phyloP scores from a whole-genome alignment of 2,797 vertebrate genomes.

The Danio albolineatus region DNA sequence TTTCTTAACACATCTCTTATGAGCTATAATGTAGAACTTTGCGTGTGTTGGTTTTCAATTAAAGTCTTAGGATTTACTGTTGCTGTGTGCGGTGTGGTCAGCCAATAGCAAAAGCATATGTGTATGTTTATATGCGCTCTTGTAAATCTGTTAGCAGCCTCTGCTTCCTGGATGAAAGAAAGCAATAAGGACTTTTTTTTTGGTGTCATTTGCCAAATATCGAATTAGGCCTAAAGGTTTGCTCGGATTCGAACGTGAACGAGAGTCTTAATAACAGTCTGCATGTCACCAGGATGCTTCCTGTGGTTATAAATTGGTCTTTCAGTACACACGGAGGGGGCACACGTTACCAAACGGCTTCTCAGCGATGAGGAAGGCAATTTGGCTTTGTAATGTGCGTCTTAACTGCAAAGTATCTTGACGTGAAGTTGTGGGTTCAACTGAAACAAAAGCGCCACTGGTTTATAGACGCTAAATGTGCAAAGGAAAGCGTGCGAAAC shows the following conservation, averaged over 20 bases:
- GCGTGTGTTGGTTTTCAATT: constrained; percentile 41
- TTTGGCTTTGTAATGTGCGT: constrained; percentile 14
- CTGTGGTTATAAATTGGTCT: constrained; percentile 7
- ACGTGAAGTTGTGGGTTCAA: not conserved
- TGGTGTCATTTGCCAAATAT: constrained; percentile 8
- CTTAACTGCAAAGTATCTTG: constrained; percentile 6
- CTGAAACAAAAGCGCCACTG: constrained; percentile 3
- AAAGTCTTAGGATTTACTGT: constrained; percentile 37
- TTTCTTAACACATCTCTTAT: constrained; percentile 29
- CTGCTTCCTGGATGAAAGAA: constrained; percentile 8
- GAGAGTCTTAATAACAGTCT: constrained; percentile 34
- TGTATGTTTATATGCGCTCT: constrained; percentile 35
- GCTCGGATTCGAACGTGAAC: constrained; percentile 2
- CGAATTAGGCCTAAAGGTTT: constrained; percentile 28
- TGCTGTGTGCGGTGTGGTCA: constrained; percentile 35
- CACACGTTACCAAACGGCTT: not conserved
- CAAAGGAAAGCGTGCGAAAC: not conserved
- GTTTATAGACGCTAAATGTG: constrained; percentile 25
- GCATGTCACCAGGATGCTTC: constrained; percentile 39
- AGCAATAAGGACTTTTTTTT: constrained; percentile 24
- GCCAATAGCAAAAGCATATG: constrained; percentile 22
- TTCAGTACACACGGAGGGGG: not conserved
- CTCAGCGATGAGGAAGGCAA: not conserved
- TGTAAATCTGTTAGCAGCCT: constrained; percentile 34
- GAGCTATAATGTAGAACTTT: constrained; percentile 18